A percentile compares a stretch with the other conserved stretches of the same genome.
These are phyloP conservation scores for Hirtodrosophila trivittata DNA, from an alignment of 2,888 invertebrate genomes.

Conservation along the genomic window DNA sequence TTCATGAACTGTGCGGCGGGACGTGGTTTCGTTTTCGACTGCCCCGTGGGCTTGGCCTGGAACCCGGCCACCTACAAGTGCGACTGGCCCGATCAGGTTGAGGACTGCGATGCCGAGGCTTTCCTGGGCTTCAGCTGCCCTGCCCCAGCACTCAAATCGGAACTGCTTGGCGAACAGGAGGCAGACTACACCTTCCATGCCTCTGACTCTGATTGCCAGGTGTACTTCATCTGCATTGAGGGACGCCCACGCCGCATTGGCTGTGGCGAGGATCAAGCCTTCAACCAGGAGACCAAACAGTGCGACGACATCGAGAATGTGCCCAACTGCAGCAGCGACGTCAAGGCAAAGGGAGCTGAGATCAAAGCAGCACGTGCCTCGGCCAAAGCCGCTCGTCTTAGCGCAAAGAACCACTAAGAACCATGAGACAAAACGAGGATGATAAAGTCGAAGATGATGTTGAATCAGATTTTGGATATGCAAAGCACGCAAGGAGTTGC, in stretches of 20 bases:
- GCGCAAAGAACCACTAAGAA: constrained; percentile 23
- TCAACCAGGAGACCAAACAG: constrained; percentile 88
- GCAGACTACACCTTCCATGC: constrained; percentile 84
- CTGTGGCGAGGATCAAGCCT: constrained; percentile 91
- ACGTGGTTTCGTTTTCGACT: constrained; percentile 89
- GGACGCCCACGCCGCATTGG: constrained; percentile 89
- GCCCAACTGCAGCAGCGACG: constrained; percentile 86
- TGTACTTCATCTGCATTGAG: constrained; percentile 91
- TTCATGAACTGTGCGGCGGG: constrained; percentile 93
- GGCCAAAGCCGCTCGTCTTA: constrained; percentile 49
- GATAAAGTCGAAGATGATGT: constrained; percentile 5
- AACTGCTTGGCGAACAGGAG: constrained; percentile 83
- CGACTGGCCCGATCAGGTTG: constrained; percentile 94
- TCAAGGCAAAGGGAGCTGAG: constrained; percentile 69
- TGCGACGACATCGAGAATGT: constrained; percentile 93
- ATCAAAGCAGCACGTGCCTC: constrained; percentile 79
- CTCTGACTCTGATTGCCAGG: constrained; percentile 89
- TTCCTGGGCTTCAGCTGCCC: constrained; percentile 92
- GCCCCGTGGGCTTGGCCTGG: constrained; percentile 93
- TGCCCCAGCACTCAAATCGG: constrained; percentile 79
- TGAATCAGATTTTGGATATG: constrained; percentile 29
- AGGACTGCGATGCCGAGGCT: constrained; percentile 92
- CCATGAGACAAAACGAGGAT: not conserved
- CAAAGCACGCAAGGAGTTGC: constrained; percentile 48
- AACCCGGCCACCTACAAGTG: constrained; percentile 89